Percentiles rank a stretch among this genome's conserved stretches.
Evolutionary conservation across 2,113 vertebrate genomes (phyloP).

Genomic region (Scortum barcoo): DNA sequence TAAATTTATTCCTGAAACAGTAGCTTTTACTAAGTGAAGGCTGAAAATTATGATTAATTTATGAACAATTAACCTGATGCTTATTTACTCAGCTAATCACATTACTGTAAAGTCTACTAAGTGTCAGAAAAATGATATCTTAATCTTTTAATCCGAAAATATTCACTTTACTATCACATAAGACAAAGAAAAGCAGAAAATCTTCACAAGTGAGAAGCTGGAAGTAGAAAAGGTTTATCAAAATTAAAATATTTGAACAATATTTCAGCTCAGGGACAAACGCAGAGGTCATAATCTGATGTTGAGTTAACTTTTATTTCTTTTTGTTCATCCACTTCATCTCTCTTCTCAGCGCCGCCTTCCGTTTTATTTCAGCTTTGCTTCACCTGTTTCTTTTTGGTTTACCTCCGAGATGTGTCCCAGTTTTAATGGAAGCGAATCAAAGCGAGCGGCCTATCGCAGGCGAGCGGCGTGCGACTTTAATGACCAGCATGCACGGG

Average conservation of each 20-base stretch:
- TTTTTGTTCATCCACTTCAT: neutral
- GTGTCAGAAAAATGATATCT: neutral
- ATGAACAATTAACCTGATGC: neutral
- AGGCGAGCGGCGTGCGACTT: slow-evolving; percentile 19
- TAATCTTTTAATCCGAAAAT: too few species aligned
- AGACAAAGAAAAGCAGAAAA: neutral
- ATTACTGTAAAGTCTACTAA: neutral
- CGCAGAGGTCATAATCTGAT: neutral
- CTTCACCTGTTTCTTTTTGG: slow-evolving; percentile 8
- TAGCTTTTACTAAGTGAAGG: neutral
- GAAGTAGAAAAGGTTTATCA: too few species aligned
- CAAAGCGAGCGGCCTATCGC: slow-evolving; percentile 39
- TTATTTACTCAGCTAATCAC: neutral
- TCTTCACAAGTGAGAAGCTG: neutral
- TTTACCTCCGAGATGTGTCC: slow-evolving; percentile 60
- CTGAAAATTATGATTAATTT: neutral
- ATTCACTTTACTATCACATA: neutral
- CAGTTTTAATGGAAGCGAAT: slow-evolving; percentile 48
- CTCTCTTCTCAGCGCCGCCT: neutral
- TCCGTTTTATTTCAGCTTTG: neutral
- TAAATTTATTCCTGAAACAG: neutral
- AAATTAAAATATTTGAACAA: too few species aligned
- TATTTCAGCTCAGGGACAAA: neutral
- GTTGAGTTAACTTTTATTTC: neutral
- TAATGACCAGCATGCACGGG: slow-evolving; percentile 29